Conservation (phyloP, 2,888 invertebrate genomes). For the Drosophila anomalata region DNA sequence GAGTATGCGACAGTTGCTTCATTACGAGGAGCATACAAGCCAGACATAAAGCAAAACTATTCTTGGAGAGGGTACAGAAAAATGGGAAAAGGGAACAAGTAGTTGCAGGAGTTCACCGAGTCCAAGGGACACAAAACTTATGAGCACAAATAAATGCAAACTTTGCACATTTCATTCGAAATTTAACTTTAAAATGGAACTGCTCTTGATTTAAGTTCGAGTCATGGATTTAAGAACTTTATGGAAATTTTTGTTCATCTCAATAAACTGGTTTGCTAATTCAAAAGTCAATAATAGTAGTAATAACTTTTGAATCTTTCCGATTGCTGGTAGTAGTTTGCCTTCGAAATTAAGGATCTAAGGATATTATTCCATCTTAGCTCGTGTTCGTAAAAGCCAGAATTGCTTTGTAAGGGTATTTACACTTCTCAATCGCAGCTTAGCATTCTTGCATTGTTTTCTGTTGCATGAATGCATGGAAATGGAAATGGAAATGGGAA, state of each 20-base stretch:
- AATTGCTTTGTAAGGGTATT: conserved; percentile 4
- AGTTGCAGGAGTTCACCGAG: neutral
- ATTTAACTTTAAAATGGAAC: conserved; percentile 45
- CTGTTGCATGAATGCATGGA: neutral
- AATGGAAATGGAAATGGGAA: neutral
- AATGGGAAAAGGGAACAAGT: neutral
- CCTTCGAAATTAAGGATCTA: neutral
- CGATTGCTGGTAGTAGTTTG: too few species aligned
- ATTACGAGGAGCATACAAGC: conserved; percentile 27
- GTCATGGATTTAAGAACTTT: neutral
- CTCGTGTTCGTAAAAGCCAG: neutral
- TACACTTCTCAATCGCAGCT: conserved; percentile 5
- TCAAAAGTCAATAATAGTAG: neutral
- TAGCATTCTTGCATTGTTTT: conserved; percentile 10
- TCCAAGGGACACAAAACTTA: conserved; percentile 48
- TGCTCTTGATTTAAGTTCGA: neutral
- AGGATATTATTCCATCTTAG: neutral
- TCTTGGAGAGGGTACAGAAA: conserved; percentile 1
- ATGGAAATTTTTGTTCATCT: neutral
- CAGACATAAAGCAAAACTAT: conserved; percentile 24
- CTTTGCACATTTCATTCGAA: conserved; percentile 47
- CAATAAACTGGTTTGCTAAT: neutral
- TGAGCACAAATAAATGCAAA: conserved; percentile 51
- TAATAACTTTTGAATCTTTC: neutral
- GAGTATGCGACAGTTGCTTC: conserved; percentile 48